phyloP scores from a whole-genome alignment of 2,888 invertebrate genomes.

The Noctua fimbriata region DNA sequence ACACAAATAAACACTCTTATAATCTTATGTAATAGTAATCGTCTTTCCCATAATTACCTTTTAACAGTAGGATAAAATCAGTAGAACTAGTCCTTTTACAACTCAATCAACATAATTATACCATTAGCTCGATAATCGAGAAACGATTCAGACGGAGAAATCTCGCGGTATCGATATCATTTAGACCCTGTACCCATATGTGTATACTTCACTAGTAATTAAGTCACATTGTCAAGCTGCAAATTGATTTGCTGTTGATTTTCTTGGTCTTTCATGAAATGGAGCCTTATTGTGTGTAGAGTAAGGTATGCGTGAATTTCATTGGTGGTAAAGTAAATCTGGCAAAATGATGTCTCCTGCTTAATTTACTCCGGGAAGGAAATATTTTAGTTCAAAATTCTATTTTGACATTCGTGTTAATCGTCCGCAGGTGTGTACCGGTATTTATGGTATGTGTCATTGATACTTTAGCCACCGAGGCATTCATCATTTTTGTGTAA shows the following conservation, averaged over 20 bases:
- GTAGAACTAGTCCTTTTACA: conserved; percentile 61
- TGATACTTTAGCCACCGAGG: conserved; percentile 70
- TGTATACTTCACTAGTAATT: conserved; percentile 80
- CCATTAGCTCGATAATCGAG: conserved; percentile 68
- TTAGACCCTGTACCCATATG: conserved; percentile 63
- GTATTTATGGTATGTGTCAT: conserved; percentile 78
- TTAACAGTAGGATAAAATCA: conserved; percentile 59
- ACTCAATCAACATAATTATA: conserved; percentile 71
- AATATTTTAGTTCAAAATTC: conserved; percentile 82
- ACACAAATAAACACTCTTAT: conserved; percentile 39
- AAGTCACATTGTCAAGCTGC: conserved; percentile 70
- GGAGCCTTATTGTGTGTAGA: neutral
- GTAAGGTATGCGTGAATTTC: conserved; percentile 21
- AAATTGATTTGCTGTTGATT: conserved; percentile 38
- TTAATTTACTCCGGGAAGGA: conserved; percentile 79
- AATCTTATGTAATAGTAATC: conserved; percentile 55
- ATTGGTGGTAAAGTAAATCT: conserved; percentile 25
- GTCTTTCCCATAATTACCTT: conserved; percentile 52
- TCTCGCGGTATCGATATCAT: conserved; percentile 69
- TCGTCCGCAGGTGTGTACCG: conserved; percentile 84
- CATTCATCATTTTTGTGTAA: conserved; percentile 70
- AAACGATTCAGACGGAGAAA: conserved; percentile 54
- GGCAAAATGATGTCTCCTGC: conserved; percentile 69
- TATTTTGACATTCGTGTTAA: conserved; percentile 89
- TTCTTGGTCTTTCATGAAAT: neutral